These are phyloP conservation scores for Aleiodes leptofemur DNA, from an alignment of 2,888 invertebrate genomes.

Conservation along the genomic window DNA sequence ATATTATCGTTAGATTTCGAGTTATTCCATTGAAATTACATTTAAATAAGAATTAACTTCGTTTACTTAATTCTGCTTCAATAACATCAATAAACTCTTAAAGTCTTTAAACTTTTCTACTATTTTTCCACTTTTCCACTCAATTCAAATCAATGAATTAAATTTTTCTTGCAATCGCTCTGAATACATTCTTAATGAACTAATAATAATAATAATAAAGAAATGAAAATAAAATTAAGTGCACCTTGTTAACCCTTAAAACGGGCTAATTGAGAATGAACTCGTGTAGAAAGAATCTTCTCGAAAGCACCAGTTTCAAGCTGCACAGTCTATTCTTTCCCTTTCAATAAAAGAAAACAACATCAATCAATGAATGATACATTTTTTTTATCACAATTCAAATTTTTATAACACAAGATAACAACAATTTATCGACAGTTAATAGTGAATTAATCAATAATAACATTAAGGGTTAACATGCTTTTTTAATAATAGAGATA, in stretches of 20 bases:
- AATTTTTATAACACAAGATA: background rate
- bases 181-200: background rate
- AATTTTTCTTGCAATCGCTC: no score
- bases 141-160: no score
- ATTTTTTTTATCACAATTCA: background rate
- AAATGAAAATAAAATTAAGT: background rate
- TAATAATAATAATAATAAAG: background rate
- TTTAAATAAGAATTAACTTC: no score
- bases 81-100: no score
- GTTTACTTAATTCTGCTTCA: no score
- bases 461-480: constrained; percentile 54
- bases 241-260: constrained; percentile 65
- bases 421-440: no score
- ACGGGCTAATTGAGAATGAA: constrained; percentile 69
- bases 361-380: no score
- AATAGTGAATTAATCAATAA: constrained; percentile 8
- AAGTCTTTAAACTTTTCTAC: no score
- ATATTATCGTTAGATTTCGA: no score
- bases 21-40: no score
- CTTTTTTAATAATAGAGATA: constrained; percentile 10
- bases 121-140: no score
- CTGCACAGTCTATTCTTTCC: constrained; percentile 8
- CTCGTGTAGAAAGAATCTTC: constrained; percentile 60
- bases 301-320: constrained; percentile 49
- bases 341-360: no score